Evolutionary conservation across 2,888 invertebrate genomes (phyloP).

Genomic region (Argyra leucocephala): DNA sequence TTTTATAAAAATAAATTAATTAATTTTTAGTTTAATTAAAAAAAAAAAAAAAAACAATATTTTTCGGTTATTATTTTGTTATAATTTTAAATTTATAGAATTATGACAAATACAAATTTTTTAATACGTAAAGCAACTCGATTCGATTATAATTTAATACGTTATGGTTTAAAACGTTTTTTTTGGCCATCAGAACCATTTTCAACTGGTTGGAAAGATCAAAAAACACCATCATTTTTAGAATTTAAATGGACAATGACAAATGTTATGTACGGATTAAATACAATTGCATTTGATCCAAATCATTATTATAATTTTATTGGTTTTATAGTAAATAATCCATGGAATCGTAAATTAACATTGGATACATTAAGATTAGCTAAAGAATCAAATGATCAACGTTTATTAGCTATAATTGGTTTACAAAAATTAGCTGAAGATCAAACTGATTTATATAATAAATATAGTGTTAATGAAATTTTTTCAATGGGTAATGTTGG

Average conservation of each 20-base stretch:
- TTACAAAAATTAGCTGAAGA: conserved; percentile 7
- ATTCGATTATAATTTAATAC: conserved; percentile 19
- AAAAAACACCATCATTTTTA: conserved; percentile 16
- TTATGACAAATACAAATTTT: neutral
- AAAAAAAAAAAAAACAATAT: too few relatives aligned
- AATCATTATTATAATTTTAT: conserved; percentile 7
- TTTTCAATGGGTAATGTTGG: conserved; percentile 9
- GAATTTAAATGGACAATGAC: conserved; percentile 17
- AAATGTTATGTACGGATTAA: neutral
- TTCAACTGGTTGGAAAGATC: conserved; percentile 18
- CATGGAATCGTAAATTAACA: neutral
- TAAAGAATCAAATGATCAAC: conserved; percentile 1
- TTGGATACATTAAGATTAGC: neutral
- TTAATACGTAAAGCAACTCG: conserved; percentile 19
- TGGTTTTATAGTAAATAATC: conserved; percentile 8
- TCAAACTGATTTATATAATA: conserved; percentile 8
- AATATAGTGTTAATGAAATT: neutral
- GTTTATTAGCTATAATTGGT: neutral
- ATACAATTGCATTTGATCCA: conserved; percentile 9
- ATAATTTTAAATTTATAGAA: too few relatives aligned
- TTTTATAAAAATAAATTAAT: too few relatives aligned
- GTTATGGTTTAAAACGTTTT: conserved; percentile 20
- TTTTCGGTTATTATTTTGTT: too few relatives aligned
- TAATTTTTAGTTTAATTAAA: too few relatives aligned
- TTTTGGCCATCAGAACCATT: conserved; percentile 24